A percentile compares a stretch with the other conserved stretches of the same genome.
Evolutionary conservation across 2,888 invertebrate genomes (phyloP).

Genomic region (Melolontha melolontha): DNA sequence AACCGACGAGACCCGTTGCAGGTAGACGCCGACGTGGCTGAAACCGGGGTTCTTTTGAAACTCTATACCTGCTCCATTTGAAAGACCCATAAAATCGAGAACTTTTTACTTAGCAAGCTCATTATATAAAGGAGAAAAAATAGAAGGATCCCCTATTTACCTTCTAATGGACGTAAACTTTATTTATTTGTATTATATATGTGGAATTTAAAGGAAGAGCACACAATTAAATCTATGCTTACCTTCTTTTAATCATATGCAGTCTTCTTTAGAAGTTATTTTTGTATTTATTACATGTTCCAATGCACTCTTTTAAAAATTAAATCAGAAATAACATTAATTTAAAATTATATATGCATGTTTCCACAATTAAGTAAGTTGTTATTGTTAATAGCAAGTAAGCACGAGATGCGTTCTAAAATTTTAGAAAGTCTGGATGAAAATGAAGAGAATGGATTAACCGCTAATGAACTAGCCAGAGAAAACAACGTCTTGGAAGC

Average conservation of each 20-base stretch:
- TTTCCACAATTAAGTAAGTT: too few relatives aligned
- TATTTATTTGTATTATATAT: slow-evolving; percentile 25
- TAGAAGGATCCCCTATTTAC: slow-evolving; percentile 31
- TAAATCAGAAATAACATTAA: not conserved
- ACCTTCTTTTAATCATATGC: not conserved
- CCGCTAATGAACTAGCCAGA: too few relatives aligned
- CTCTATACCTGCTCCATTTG: slow-evolving; percentile 34
- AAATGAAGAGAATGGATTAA: too few relatives aligned
- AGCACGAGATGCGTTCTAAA: too few relatives aligned
- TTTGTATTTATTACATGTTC: not conserved
- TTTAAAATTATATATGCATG: too few relatives aligned
- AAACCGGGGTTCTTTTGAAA: slow-evolving; percentile 32
- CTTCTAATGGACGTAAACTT: slow-evolving; percentile 36
- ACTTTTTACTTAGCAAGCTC: slow-evolving; percentile 37
- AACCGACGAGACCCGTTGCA: slow-evolving; percentile 21
- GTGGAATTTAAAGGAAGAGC: slow-evolving; percentile 20
- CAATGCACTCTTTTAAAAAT: not conserved
- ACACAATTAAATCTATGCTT: not conserved
- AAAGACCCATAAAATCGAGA: slow-evolving; percentile 35
- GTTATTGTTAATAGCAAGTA: too few relatives aligned
- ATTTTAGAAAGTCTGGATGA: too few relatives aligned
- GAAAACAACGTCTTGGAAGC: too few relatives aligned
- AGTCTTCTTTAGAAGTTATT: too few relatives aligned
- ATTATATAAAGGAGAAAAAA: slow-evolving; percentile 25
- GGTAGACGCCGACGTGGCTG: slow-evolving; percentile 24